phyloP scores from a whole-genome alignment of 1,140 invertebrate genomes.

The Bombus vancouverensis region DNA sequence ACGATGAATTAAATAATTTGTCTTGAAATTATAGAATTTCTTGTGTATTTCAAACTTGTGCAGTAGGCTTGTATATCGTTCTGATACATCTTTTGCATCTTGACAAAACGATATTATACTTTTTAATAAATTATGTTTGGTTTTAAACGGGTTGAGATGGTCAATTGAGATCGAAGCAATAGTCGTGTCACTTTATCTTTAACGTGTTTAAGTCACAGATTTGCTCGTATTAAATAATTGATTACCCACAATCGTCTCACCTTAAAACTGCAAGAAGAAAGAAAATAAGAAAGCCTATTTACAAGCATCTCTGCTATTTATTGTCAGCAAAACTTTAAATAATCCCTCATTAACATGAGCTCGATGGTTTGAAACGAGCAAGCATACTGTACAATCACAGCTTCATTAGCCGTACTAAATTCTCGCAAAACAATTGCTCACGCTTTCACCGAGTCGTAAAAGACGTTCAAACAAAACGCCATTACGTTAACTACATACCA shows the following conservation, averaged over 20 bases:
- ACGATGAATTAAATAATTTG: no score
- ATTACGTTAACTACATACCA: constrained; percentile 17
- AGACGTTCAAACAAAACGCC: constrained; percentile 6
- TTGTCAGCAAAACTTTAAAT: not conserved
- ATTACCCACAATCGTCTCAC: not conserved
- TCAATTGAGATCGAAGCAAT: no score
- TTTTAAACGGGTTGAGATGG: no score
- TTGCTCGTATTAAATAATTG: no score
- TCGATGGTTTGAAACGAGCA: not conserved
- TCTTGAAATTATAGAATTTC: no score
- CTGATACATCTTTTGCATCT: no score
- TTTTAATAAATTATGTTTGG: no score
- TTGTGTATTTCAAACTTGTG: no score
- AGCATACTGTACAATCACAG: not conserved
- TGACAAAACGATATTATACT: no score
- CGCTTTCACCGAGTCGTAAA: constrained; percentile 11
- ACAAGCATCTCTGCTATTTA: not conserved
- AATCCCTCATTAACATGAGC: not conserved
- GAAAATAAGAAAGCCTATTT: not conserved
- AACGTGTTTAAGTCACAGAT: no score
- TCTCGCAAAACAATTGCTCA: not conserved
- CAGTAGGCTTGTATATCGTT: no score
- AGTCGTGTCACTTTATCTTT: no score
- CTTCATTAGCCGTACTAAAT: constrained; percentile 10
- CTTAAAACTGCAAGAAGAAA: not conserved